phyloP scores from a whole-genome alignment of 2,113 vertebrate species.

The Arenaria interpres region DNA sequence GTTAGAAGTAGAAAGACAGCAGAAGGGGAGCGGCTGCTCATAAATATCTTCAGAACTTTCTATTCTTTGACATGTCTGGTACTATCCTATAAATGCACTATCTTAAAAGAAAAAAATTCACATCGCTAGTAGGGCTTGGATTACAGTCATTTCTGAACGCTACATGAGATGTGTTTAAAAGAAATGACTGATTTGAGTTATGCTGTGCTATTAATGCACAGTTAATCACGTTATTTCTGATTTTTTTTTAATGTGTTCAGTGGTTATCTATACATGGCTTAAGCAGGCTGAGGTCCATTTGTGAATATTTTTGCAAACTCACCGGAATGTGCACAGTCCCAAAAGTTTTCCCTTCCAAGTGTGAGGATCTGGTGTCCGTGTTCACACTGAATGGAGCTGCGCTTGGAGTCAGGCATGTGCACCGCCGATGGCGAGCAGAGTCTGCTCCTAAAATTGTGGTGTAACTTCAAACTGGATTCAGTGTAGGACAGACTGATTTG shows the following conservation, averaged over 20 bases:
- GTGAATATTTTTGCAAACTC: neutral
- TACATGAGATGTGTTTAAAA: neutral
- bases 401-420: neutral
- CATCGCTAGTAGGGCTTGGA: neutral
- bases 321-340: neutral
- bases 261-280: neutral
- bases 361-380: neutral
- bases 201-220: neutral
- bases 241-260: neutral
- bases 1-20: constrained; percentile 44
- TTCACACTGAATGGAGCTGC: neutral
- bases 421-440: neutral
- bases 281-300: neutral
- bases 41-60: constrained; percentile 14
- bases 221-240: neutral
- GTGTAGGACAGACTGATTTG: neutral
- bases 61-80: neutral
- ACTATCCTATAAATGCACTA: neutral
- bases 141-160: neutral
- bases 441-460: neutral
- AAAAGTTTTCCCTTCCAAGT: neutral
- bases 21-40: constrained; percentile 19
- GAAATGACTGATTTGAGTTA: neutral
- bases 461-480: neutral
- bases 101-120: neutral